Evolutionary conservation across 2,797 vertebrate genomes (phyloP).

Genomic region (Argyrosomus regius): DNA sequence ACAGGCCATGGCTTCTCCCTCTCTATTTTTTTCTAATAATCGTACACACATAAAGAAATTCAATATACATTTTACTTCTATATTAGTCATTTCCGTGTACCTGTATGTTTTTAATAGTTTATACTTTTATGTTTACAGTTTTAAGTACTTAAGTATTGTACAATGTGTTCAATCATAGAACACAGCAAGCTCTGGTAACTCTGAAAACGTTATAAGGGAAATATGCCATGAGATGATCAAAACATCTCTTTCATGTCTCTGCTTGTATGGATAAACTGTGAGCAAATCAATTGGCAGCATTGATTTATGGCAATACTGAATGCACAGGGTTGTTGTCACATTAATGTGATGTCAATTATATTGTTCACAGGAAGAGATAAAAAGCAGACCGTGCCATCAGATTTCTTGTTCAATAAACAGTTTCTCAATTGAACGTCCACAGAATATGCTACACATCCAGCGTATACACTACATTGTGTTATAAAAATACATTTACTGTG

Average conservation of each 20-base stretch:
- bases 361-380: too few relatives aligned
- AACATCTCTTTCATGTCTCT: neutral
- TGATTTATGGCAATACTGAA: too few relatives aligned
- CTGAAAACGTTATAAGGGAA: neutral
- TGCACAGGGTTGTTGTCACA: too few relatives aligned
- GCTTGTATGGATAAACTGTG: too few relatives aligned
- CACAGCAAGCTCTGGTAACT: neutral
- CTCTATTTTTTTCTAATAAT: slow-evolving; percentile 19
- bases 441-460: neutral
- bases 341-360: too few relatives aligned
- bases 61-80: neutral
- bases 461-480: neutral
- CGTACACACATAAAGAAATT: neutral
- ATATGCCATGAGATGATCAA: neutral
- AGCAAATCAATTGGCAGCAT: too few relatives aligned
- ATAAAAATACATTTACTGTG: neutral
- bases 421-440: neutral
- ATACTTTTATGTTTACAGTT: neutral
- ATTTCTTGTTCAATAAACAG: too few relatives aligned
- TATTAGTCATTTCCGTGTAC: neutral
- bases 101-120: neutral
- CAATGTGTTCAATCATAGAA: neutral
- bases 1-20: slow-evolving; percentile 75
- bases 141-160: neutral
- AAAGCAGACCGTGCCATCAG: too few relatives aligned